Base-by-base conservation (phyloP, 2,888 invertebrate species). In the Lepidocyrtoides sp. region DNA sequence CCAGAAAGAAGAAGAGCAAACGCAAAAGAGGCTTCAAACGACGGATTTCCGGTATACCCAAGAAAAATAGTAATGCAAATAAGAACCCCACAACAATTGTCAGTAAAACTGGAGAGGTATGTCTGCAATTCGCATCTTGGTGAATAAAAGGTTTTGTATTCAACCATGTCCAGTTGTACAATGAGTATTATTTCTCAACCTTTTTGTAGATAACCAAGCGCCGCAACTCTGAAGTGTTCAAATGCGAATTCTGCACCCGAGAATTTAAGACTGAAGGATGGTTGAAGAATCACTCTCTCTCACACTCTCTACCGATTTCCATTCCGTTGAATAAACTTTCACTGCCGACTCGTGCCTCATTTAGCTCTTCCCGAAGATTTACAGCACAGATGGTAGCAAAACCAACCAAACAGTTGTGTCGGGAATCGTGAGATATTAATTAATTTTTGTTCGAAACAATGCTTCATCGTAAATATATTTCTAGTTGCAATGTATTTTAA, bases 201-300 rank as follows among this genome's bases (percentile, higher is more conserved):
- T n/a, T n/a, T 12, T 57, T 20, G 14, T 29, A 86, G 91, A 81
- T 91, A 29, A 85, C 87, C 10, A 92, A 91, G 81, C 92, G 92
- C 41, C 93, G 93, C 32, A 79, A 87, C 85, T 83, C 92, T 29
- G 93, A 93, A 92, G 92, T 93, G 92, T 93, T 93, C 93, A 94
- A 94, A 91, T 94, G 94, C 84, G 93, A 92, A 91, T 94, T 94
- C 91, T 94, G 94, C 89, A 90, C 93, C 75, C 87, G 93, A 93
- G 92, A 93, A 69, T 94, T 94, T 88, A 94, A 94, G 94, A 94
- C 94, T 94, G 93, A 94, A 92, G 94, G 94, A 83, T 94, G 94
- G 93, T 85, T 94, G 48, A 94, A 94, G 82, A 94, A 93, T 89
- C 94, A 94, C 79, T 81, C 88, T 69, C 83, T 91, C 51, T 92